phyloP scores from a whole-genome alignment of 2,797 vertebrate genomes.

The Neopelma chrysocephalum region DNA sequence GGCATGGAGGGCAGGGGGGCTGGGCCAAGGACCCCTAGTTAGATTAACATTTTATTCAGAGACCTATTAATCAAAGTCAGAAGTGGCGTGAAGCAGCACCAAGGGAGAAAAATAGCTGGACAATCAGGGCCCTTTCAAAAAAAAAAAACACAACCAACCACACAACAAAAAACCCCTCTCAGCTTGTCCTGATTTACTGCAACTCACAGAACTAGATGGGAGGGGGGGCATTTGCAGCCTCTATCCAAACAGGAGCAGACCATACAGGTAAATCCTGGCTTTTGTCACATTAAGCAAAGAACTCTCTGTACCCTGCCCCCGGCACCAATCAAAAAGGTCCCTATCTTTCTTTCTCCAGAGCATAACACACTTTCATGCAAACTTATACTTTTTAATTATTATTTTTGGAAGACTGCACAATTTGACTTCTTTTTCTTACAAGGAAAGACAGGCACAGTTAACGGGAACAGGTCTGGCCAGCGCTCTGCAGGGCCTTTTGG shows the following conservation, averaged over 20 bases:
- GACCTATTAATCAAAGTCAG: slow-evolving; percentile 83
- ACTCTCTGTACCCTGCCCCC: not conserved
- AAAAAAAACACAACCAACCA: not conserved
- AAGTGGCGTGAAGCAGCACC: slow-evolving; percentile 60
- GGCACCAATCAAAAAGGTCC: slow-evolving; percentile 52
- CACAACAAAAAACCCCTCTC: not conserved
- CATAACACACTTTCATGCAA: not conserved
- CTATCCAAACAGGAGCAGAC: slow-evolving; percentile 20
- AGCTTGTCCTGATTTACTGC: slow-evolving; percentile 45
- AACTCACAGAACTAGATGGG: not conserved
- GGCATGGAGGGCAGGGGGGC: slow-evolving; percentile 2
- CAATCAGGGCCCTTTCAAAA: slow-evolving; percentile 9
- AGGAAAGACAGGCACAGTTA: slow-evolving; percentile 44
- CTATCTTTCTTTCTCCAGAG: slow-evolving; percentile 55
- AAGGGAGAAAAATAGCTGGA: slow-evolving; percentile 53
- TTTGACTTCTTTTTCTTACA: slow-evolving; percentile 50
- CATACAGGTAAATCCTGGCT: slow-evolving; percentile 56
- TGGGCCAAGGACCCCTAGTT: slow-evolving; percentile 54
- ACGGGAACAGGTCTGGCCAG: slow-evolving; percentile 2
- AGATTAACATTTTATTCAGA: slow-evolving; percentile 73
- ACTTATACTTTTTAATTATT: slow-evolving; percentile 57
- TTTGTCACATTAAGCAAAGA: slow-evolving; percentile 62
- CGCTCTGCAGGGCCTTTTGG: slow-evolving; percentile 31
- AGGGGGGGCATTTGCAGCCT: slow-evolving; percentile 6
- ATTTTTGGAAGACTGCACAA: slow-evolving; percentile 38